These are phyloP conservation scores for Bostrychus sinensis DNA, from an alignment of 2,113 vertebrate species.

Conservation along the genomic window DNA sequence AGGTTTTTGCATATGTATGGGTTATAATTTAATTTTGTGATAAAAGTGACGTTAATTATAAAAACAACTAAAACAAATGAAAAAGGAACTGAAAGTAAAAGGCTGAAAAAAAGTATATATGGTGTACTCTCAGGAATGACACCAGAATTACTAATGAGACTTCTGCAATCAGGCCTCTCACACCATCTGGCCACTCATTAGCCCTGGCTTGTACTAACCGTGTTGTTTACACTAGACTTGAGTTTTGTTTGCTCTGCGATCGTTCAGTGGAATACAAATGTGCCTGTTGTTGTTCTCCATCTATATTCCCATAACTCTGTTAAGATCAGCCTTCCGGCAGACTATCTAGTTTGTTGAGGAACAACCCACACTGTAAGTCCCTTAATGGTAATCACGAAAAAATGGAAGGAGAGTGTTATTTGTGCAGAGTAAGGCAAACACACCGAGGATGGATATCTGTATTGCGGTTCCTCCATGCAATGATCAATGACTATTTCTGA, in stretches of 20 bases:
- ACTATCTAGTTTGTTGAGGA: slow-evolving; percentile 20
- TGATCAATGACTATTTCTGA: slow-evolving; percentile 46
- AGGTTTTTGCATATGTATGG: no score
- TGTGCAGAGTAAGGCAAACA: slow-evolving; percentile 24
- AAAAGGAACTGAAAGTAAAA: slow-evolving; percentile 1
- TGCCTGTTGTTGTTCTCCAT: slow-evolving; percentile 8
- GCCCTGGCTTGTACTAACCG: slow-evolving; percentile 37
- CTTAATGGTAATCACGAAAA: slow-evolving; percentile 23
- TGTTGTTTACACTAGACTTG: slow-evolving; percentile 44
- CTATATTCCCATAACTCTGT: slow-evolving; percentile 21
- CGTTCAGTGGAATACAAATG: slow-evolving; percentile 6
- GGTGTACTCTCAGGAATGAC: slow-evolving; percentile 31
- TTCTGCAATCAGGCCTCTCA: slow-evolving; percentile 37
- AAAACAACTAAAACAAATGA: background rate
- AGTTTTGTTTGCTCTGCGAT: slow-evolving; percentile 25
- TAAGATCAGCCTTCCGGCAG: slow-evolving; percentile 25
- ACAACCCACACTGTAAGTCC: slow-evolving; percentile 35
- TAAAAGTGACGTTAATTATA: no score
- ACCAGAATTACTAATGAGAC: slow-evolving; percentile 50
- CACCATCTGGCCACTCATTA: slow-evolving; percentile 65
- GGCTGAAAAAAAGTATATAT: slow-evolving; percentile 17
- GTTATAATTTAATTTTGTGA: no score
- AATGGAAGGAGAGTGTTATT: slow-evolving; percentile 20
- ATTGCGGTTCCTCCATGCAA: slow-evolving; percentile 40
- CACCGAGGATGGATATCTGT: background rate